Evolutionary conservation across 2,113 vertebrate species (phyloP), one percentile per base, ranked within the genome.

Genomic region (Tragelaphus imberbis): DNA sequence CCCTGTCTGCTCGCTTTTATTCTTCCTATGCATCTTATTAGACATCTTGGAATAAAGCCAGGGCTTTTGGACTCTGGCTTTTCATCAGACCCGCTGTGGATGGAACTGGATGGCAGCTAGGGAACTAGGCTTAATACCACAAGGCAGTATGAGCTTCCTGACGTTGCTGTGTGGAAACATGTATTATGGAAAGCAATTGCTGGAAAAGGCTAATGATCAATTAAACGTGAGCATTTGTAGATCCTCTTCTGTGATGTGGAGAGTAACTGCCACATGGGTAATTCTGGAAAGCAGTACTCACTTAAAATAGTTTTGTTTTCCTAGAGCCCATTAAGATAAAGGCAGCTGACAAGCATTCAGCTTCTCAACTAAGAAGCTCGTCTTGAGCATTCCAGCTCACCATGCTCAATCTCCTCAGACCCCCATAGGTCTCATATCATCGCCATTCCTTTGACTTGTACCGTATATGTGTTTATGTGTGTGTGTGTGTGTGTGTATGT

Each of bases 21-120:
- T 98, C 98, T 97, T 95, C 91, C 84, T 88, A 40, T 94, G 75
- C 79, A 63, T 98, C 97, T 97, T 97, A 86, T 30, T 97, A 98
- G 97, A 96, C 93, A 97, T 84, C 16, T 98, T 97, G 97, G 95
- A 97, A 96, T 96, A 93, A 95, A 25, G 33, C 87, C 79, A 79
- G 51, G 28, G 61, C 95, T 92, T 94, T 86, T 61, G 93, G 97
- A 93, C 88, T 94, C 21, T 0, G 93, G 21, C 58, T 28, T 98
- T 97, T 97, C 88, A 75, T 84, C 82, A 96, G 61, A 47, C 93
- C 79, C 80, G 84, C 88, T 88, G 58, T 59, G 68, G 87, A 82
- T 63, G 75, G 55, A 79, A 75, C 23, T 17, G 90, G 96, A n/a
- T 61, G 63, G 86, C 68, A 92, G 88, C 91, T 81, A 91, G 97